Evolutionary conservation across 2,888 invertebrate species (phyloP).

Genomic region (Protonemura montana): DNA sequence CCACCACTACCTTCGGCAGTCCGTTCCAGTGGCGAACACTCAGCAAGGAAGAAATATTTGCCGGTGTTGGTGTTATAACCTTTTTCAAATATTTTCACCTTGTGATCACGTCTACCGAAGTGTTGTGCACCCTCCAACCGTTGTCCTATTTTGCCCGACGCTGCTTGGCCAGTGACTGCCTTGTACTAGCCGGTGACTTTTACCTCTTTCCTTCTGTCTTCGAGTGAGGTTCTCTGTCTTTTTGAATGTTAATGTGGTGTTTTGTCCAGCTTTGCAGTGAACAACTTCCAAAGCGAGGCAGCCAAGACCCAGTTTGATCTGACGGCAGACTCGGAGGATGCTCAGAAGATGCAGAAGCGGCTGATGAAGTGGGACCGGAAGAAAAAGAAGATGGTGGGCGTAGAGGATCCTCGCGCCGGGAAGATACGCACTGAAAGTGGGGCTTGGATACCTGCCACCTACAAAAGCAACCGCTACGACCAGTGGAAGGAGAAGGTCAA

Average conservation of each 20-base stretch:
- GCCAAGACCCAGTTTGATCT: slow-evolving; percentile 82
- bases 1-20: no score
- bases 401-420: slow-evolving; percentile 66
- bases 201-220: neutral
- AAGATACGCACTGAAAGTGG: slow-evolving; percentile 97
- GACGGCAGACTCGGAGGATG: slow-evolving; percentile 79
- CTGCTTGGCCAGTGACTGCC: no score
- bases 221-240: neutral
- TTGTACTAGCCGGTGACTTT: neutral
- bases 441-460: slow-evolving; percentile 91
- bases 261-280: slow-evolving; percentile 71
- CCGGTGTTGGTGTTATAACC: no score
- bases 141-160: no score
- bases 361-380: slow-evolving; percentile 88
- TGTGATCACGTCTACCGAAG: no score
- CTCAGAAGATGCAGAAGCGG: slow-evolving; percentile 66
- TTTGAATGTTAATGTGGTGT: neutral
- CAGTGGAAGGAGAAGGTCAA: slow-evolving; percentile 85
- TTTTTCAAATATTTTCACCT: no score
- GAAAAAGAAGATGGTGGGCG: slow-evolving; percentile 91
- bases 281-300: slow-evolving; percentile 82
- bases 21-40: no score
- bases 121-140: no score
- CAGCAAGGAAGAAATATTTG: no score
- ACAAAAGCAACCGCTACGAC: slow-evolving; percentile 88